Percentiles rank a stretch among this genome's conserved stretches.
Evolutionary conservation across 2,797 vertebrate species (phyloP).

Genomic region (Cyclopterus lumpus): DNA sequence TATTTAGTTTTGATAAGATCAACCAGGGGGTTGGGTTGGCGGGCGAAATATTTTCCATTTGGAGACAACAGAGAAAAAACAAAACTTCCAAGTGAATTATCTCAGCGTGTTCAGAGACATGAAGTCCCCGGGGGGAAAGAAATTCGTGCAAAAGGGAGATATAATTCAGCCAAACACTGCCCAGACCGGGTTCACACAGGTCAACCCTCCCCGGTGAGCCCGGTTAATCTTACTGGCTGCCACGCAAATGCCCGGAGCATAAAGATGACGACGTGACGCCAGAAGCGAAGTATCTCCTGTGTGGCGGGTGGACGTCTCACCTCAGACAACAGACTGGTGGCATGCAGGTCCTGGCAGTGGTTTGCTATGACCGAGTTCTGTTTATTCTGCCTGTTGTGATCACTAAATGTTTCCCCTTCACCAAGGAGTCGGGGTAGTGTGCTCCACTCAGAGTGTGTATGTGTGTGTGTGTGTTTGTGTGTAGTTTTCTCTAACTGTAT

Average conservation of each 20-base stretch:
- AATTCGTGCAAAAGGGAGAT: slow-evolving; percentile 44
- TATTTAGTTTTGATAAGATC: slow-evolving; percentile 58
- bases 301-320: slow-evolving; percentile 51
- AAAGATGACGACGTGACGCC: slow-evolving; percentile 69
- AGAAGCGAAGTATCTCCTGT: slow-evolving; percentile 57
- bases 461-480: background rate
- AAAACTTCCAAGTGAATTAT: slow-evolving; percentile 60
- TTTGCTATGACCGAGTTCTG: slow-evolving; percentile 16
- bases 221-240: slow-evolving; percentile 55
- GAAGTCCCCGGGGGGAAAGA: slow-evolving; percentile 35
- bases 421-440: slow-evolving; percentile 11
- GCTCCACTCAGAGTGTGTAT: slow-evolving; percentile 4
- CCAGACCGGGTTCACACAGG: slow-evolving; percentile 53
- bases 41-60: slow-evolving; percentile 48
- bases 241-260: slow-evolving; percentile 44
- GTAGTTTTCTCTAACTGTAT: background rate
- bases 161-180: slow-evolving; percentile 49
- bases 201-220: slow-evolving; percentile 53
- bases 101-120: slow-evolving; percentile 21
- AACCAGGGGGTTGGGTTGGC: slow-evolving; percentile 54
- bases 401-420: slow-evolving; percentile 41
- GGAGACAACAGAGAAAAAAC: slow-evolving; percentile 51
- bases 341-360: slow-evolving; percentile 49
- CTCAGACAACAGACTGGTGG: slow-evolving; percentile 58
- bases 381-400: slow-evolving; percentile 33